Base-by-base conservation (phyloP, 2,888 invertebrate genomes). In the Mactromeris polynyma region DNA sequence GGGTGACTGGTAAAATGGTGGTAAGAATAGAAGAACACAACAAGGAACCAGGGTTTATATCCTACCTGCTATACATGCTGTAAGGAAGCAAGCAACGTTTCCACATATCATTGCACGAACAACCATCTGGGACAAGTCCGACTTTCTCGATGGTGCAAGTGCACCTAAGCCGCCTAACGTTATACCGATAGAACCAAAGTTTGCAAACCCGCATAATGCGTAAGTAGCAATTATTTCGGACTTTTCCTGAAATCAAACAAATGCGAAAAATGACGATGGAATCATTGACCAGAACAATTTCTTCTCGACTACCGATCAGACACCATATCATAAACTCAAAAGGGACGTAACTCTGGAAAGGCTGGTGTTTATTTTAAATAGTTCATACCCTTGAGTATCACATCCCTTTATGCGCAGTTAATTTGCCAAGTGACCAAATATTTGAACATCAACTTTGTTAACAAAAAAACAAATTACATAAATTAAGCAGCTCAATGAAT, bases 51-150 rank as follows among this genome's bases (percentile, higher is more conserved):
- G 0, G n/a, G 3, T 64, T 64, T 3, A 17, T 42, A n/a, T 83
- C 90, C 79, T 89, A 95, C 95, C 95, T 88, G 96, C 96, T 69
- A 96, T 95, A 83, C 96, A 96, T 2, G 96, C 96, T 2, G 96
- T 96, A n/a, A 96, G 88, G 90, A 96, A 96, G 89, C 96, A 96
- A 17, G 96, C 96, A 7, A 96, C 94, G 81, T 95, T 96, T 3
- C 96, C 96, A 17, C 96, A 95, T 19, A 96, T 94, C 96, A 96
- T 96, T 0, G 96, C 96, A 11, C 96, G 88, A 6, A 95, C 40
- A 0, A 95, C 94, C 73, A 95, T 92, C 54, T 88, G 81, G 0
- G 95, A 83, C 73, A 96, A 87, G 40, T 94, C 95, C 4, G 92
- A 84, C 54, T 93, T 93, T 26, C 96, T 90, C 17, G 86, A 85